Conservation (phyloP, 2,113 vertebrate genomes). For the Colaptes auratus region DNA sequence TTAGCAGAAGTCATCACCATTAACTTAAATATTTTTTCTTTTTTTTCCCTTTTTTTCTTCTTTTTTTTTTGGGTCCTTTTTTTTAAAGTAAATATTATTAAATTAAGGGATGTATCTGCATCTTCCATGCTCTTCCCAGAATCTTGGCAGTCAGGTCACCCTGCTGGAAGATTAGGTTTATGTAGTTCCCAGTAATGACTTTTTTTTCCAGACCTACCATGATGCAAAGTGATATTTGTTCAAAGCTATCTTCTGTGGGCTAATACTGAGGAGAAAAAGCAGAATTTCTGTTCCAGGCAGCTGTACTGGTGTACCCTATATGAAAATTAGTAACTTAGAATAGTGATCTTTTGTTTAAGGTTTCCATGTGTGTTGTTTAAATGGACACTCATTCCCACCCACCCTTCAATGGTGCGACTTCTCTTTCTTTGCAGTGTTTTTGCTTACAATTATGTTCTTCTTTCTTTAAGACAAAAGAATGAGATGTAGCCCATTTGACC, state of each 20-base stretch:
- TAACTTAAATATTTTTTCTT: neutral
- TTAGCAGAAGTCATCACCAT: neutral
- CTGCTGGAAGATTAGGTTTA: neutral
- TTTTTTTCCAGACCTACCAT: neutral
- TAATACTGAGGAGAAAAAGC: neutral
- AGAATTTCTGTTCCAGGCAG: neutral
- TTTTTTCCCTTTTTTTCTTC: neutral
- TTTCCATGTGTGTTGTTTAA: neutral
- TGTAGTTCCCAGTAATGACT: rapidly evolving
- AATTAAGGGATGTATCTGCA: neutral
- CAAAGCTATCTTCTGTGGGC: neutral
- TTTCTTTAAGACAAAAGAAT: neutral
- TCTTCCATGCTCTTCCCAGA: neutral
- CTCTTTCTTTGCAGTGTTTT: neutral
- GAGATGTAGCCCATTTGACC: neutral
- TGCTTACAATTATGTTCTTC: neutral
- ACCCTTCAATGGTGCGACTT: neutral
- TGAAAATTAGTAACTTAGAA: neutral
- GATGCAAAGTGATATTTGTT: neutral
- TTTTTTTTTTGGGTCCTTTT: neutral
- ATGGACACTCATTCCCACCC: neutral
- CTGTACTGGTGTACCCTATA: neutral
- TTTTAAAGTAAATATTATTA: neutral
- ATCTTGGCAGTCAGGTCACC: neutral
- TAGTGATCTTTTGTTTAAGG: neutral